Conservation (phyloP, 2,888 invertebrate genomes). For the Nephrocerus scutellatus region DNA sequence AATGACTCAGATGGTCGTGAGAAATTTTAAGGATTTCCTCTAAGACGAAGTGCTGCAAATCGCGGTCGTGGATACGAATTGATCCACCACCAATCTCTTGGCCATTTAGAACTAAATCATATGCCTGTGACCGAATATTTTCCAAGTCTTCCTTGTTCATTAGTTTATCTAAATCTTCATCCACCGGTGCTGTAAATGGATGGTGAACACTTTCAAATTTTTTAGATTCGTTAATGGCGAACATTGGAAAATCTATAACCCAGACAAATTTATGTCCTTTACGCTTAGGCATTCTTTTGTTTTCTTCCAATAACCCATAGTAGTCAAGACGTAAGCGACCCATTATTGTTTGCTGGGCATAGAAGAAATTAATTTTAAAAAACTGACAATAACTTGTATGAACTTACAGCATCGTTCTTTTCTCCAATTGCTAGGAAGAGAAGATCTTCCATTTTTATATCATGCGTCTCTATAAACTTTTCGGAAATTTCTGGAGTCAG, state of each 20-base stretch:
- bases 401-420: slow-evolving; percentile 50
- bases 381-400: background rate
- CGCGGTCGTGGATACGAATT: slow-evolving; percentile 81
- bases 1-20: slow-evolving; percentile 62
- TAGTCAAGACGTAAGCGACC: slow-evolving; percentile 61
- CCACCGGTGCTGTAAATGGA: slow-evolving; percentile 93
- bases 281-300: slow-evolving; percentile 46
- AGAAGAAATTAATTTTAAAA: slow-evolving; percentile 5
- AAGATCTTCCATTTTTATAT: slow-evolving; percentile 49
- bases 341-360: slow-evolving; percentile 50
- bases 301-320: slow-evolving; percentile 52
- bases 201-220: slow-evolving; percentile 80
- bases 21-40: slow-evolving; percentile 67
- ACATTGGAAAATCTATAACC: slow-evolving; percentile 93
- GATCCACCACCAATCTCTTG: slow-evolving; percentile 96
- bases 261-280: slow-evolving; percentile 62
- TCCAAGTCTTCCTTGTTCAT: slow-evolving; percentile 52
- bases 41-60: slow-evolving; percentile 72
- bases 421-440: slow-evolving; percentile 54
- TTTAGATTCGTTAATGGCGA: slow-evolving; percentile 56
- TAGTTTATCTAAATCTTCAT: slow-evolving; percentile 67
- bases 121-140: slow-evolving; percentile 72
- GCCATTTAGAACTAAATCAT: slow-evolving; percentile 95
- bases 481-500: slow-evolving; percentile 45
- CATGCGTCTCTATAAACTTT: slow-evolving; percentile 38